Evolutionary conservation across 2,113 vertebrate genomes (phyloP).

Genomic region (Peromyscus maniculatus): DNA sequence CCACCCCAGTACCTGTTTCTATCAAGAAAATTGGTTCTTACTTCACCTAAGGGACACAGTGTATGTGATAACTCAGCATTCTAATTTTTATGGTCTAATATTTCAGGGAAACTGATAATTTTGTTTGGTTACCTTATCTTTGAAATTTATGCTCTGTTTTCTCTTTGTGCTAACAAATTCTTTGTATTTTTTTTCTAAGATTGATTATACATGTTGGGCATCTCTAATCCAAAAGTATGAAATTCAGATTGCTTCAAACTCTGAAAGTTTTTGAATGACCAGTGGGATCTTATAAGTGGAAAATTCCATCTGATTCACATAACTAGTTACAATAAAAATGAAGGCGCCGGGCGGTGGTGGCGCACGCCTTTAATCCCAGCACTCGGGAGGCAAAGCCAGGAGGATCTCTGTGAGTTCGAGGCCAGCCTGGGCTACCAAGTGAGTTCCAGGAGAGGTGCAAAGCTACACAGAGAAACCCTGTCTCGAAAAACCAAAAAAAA

Average conservation of each 20-base stretch:
- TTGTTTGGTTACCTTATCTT: background rate
- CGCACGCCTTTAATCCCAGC: too few species aligned
- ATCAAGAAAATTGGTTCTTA: background rate
- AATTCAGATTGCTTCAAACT: background rate
- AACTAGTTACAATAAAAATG: background rate
- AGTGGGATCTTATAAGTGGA: background rate
- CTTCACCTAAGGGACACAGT: background rate
- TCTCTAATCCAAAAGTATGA: background rate
- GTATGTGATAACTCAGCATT: background rate
- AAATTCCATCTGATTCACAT: background rate
- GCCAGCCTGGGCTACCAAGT: too few species aligned
- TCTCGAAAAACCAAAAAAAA: too few species aligned
- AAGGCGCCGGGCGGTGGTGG: background rate
- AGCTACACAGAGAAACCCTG: too few species aligned
- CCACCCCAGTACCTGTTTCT: background rate
- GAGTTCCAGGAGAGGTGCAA: too few species aligned
- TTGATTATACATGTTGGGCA: background rate
- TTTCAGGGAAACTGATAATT: background rate
- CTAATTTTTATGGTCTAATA: background rate
- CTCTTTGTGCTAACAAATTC: background rate
- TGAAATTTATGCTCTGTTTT: background rate
- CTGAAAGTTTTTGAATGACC: background rate
- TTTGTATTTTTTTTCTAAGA: slow-evolving; percentile 34
- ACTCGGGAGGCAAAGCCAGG: too few species aligned
- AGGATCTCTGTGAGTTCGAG: too few species aligned